Conservation (phyloP, 2,113 vertebrate genomes). For the Mohoua ochrocephala region DNA sequence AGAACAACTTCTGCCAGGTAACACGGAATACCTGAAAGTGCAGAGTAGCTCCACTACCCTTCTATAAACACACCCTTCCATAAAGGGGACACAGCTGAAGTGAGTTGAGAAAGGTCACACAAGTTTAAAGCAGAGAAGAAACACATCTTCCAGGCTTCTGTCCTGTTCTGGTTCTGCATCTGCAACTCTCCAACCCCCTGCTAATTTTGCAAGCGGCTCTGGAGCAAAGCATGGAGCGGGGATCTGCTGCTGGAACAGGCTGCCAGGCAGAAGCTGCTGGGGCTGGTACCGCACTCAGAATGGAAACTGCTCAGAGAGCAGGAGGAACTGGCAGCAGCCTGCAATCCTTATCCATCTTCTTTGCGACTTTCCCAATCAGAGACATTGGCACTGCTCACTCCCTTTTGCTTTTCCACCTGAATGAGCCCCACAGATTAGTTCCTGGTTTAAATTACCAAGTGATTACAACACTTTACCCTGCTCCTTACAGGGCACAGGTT, state of each 20-base stretch:
- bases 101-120: neutral
- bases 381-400: neutral
- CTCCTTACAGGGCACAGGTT: neutral
- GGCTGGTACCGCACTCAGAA: neutral
- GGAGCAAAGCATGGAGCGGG: neutral
- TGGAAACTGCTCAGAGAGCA: neutral
- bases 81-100: neutral
- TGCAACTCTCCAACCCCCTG: neutral
- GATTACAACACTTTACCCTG: neutral
- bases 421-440: neutral
- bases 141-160: neutral
- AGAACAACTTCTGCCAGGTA: neutral
- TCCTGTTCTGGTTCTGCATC: neutral
- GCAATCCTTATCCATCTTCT: neutral
- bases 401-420: neutral
- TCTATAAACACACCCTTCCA: rapidly evolving
- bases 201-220: neutral
- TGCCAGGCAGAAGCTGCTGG: neutral
- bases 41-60: neutral
- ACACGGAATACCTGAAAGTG: neutral
- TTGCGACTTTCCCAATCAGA: neutral
- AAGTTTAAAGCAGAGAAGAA: neutral
- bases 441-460: neutral
- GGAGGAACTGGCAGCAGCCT: neutral
- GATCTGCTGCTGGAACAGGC: neutral